Evolutionary conservation across 37 sponge, comb jelly and placozoan genomes (phyloP).

Genomic region (Chondrosia reniformis): DNA sequence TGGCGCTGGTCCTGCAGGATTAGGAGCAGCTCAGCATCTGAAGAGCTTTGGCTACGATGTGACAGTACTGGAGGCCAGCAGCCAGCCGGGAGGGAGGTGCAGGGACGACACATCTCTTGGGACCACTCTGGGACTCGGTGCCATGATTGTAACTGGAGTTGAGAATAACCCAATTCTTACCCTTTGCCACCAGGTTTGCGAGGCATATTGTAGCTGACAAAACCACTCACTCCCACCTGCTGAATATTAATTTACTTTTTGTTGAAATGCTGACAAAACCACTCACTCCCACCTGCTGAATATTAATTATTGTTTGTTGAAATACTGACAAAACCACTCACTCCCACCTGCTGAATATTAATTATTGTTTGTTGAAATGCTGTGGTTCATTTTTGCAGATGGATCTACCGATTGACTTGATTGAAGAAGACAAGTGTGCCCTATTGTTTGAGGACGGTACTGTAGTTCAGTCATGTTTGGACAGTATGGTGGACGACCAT

Average conservation of each 20-base stretch:
- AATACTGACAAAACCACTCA: no score
- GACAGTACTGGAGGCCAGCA: conserved; percentile 63
- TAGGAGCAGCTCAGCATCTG: conserved; percentile 74
- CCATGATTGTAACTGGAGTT: conserved; percentile 85
- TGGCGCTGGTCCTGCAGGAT: conserved; percentile 79
- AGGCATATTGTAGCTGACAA: no score
- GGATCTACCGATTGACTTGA: conserved; percentile 33
- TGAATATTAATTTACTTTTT: no score
- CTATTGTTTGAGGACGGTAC: conserved; percentile 63
- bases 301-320: no score
- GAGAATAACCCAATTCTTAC: conserved; percentile 81
- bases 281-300: no score
- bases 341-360: no score
- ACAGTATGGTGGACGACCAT: conserved; percentile 60
- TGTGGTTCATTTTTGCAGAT: conserved; percentile 3
- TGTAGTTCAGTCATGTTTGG: conserved; percentile 20
- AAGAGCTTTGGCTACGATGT: conserved; percentile 80
- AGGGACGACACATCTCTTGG: conserved; percentile 66
- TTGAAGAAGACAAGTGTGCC: conserved; percentile 71
- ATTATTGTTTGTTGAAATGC: no score
- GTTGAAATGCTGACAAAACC: no score
- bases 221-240: no score
- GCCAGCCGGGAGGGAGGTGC: conserved; percentile 72
- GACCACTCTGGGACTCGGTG: conserved; percentile 59
- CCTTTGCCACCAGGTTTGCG: conserved; percentile 52